Percentiles rank a stretch among this genome's conserved stretches.
Conservation (phyloP, 2,888 invertebrate genomes). For the Platerodrilus igneus region DNA sequence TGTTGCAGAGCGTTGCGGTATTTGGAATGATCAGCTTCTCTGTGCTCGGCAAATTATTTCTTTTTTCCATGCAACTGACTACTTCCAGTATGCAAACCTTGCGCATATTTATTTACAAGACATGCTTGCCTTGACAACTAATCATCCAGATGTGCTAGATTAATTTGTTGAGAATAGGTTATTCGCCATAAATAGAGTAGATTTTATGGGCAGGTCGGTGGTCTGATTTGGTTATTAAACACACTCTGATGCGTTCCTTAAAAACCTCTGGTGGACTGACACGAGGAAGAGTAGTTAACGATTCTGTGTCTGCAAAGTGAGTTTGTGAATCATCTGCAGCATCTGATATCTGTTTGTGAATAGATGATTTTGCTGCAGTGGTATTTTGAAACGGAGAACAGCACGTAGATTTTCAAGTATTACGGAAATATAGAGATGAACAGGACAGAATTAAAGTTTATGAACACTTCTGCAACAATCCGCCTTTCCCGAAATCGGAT, state of each 20-base stretch:
- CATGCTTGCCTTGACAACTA: conserved; percentile 8
- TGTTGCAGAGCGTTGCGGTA: conserved; percentile 14
- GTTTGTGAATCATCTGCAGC: conserved; percentile 15
- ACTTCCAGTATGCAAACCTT: conserved; percentile 19
- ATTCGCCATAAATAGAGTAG: conserved; percentile 16
- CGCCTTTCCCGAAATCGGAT: conserved; percentile 24
- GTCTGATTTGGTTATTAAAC: conserved; percentile 19
- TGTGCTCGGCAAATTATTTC: conserved; percentile 18
- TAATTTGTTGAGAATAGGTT: conserved; percentile 14
- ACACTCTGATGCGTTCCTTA: conserved; percentile 10
- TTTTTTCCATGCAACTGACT: conserved; percentile 17
- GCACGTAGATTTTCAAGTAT: conserved; percentile 25
- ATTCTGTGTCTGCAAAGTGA: conserved; percentile 21
- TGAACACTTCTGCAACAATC: conserved; percentile 24
- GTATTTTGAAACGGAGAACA: conserved; percentile 19
- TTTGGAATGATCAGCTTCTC: conserved; percentile 18
- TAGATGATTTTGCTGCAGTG: conserved; percentile 16
- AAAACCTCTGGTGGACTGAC: conserved; percentile 12
- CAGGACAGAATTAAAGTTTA: conserved; percentile 22
- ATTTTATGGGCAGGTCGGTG: conserved; percentile 14
- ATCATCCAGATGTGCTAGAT: conserved; percentile 5
- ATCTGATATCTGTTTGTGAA: conserved; percentile 15
- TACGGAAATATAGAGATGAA: conserved; percentile 15
- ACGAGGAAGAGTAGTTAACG: conserved; percentile 13
- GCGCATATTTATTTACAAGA: conserved; percentile 18